A percentile compares a stretch with the other conserved stretches of the same genome.
phyloP scores from a whole-genome alignment of 2,113 vertebrate genomes.

The Corvus cornix region DNA sequence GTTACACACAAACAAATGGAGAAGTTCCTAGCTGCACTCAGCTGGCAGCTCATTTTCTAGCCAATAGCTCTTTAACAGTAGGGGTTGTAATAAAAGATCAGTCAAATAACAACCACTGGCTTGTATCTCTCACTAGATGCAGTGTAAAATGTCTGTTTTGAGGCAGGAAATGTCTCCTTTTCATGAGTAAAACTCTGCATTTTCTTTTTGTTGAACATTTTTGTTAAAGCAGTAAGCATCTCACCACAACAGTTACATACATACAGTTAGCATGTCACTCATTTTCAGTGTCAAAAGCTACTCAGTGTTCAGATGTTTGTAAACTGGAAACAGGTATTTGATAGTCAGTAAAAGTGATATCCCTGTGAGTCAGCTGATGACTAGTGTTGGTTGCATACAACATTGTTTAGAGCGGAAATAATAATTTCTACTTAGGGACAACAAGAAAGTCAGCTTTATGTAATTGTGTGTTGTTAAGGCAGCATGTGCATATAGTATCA shows the following conservation, averaged over 20 bases:
- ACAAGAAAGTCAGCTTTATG: not conserved
- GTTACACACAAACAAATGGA: not conserved
- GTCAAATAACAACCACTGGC: not conserved
- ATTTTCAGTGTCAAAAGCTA: not conserved
- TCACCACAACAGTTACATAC: not conserved
- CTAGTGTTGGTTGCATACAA: not conserved
- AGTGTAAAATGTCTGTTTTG: not conserved
- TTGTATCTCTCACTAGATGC: not conserved
- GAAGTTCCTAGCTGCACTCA: not conserved
- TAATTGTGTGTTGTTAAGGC: not conserved
- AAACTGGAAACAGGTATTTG: not conserved
- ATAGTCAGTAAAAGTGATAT: not conserved
- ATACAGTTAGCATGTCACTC: not conserved
- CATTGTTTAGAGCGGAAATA: not conserved
- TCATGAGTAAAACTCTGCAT: not conserved
- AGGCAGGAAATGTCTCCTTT: not conserved
- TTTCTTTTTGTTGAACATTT: not conserved
- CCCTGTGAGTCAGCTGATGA: not conserved
- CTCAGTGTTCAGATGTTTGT: not conserved
- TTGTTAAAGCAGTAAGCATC: not conserved
- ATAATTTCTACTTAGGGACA: not conserved
- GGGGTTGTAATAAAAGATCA: not conserved
- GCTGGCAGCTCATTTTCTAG: not conserved
- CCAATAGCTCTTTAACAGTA: not conserved
- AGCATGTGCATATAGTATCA: no score